Percentiles rank a stretch among this genome's conserved stretches.
Conservation (phyloP, 2,113 vertebrate genomes). For the Notothenia rossii region DNA sequence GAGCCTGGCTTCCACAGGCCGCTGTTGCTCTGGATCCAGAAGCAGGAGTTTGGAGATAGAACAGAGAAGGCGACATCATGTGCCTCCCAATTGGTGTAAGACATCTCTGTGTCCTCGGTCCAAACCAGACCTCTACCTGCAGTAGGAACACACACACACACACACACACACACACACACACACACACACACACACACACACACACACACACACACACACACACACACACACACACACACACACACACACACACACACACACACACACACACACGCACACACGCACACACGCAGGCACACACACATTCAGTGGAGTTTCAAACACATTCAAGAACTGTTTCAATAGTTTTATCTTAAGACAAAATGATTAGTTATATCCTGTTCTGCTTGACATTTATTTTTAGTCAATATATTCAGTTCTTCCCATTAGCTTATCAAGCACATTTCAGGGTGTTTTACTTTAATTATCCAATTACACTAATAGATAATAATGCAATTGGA, state of each 20-base stretch:
- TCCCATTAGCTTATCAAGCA: not conserved
- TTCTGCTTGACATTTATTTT: slow-evolving; percentile 4
- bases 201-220: no score
- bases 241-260: slow-evolving; percentile 3
- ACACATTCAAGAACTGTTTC: not conserved
- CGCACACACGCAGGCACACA: not conserved
- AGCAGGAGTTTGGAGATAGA: slow-evolving; percentile 95
- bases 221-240: no score
- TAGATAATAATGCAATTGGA: slow-evolving; percentile 18
- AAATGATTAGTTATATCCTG: not conserved
- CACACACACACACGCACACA: not conserved
- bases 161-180: not conserved
- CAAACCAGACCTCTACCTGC: slow-evolving; percentile 91
- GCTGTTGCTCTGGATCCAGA: slow-evolving; percentile 96
- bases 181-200: no score
- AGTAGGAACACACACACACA: not conserved
- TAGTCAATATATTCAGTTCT: slow-evolving; percentile 5
- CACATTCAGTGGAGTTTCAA: not conserved
- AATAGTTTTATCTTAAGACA: not conserved
- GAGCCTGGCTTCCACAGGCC: slow-evolving; percentile 92
- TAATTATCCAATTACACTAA: not conserved
- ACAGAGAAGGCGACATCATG: slow-evolving; percentile 90
- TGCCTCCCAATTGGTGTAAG: slow-evolving; percentile 95
- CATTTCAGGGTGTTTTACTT: slow-evolving; percentile 5
- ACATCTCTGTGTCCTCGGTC: slow-evolving; percentile 89